Evolutionary conservation across 1,140 invertebrate species (phyloP).

Genomic region (Gryon sp.): DNA sequence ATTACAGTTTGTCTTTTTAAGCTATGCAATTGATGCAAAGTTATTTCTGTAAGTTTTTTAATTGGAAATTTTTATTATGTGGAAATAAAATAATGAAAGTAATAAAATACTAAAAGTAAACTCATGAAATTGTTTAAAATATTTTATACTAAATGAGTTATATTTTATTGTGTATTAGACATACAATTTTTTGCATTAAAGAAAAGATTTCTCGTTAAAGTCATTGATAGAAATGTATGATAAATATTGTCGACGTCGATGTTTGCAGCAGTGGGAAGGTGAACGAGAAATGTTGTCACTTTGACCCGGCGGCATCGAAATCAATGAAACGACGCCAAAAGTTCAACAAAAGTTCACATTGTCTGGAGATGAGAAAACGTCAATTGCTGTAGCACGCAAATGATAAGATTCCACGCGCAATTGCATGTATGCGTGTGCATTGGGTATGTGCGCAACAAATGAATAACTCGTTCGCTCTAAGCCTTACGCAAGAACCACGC

Average conservation of each 20-base stretch:
- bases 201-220: conserved; percentile 17
- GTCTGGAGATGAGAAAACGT: conserved; percentile 43
- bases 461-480: conserved; percentile 72
- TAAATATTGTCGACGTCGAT: no score
- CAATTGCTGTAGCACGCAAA: conserved; percentile 34
- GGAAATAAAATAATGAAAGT: no score
- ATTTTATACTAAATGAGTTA: no score
- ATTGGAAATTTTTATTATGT: no score
- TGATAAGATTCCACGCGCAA: conserved; percentile 31
- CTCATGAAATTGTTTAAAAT: no score
- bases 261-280: neutral
- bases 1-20: no score
- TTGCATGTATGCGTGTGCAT: conserved; percentile 39
- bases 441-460: conserved; percentile 61
- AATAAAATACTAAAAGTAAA: no score
- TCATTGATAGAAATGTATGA: neutral
- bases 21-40: no score
- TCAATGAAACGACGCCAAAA: conserved; percentile 24
- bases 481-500: conserved; percentile 79
- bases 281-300: conserved; percentile 3
- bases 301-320: neutral
- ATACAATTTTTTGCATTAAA: no score
- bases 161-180: no score
- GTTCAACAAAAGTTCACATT: conserved; percentile 46
- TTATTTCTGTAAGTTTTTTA: no score